phyloP scores from a whole-genome alignment of 2,113 vertebrate genomes.

The Pterocles burchelli region DNA sequence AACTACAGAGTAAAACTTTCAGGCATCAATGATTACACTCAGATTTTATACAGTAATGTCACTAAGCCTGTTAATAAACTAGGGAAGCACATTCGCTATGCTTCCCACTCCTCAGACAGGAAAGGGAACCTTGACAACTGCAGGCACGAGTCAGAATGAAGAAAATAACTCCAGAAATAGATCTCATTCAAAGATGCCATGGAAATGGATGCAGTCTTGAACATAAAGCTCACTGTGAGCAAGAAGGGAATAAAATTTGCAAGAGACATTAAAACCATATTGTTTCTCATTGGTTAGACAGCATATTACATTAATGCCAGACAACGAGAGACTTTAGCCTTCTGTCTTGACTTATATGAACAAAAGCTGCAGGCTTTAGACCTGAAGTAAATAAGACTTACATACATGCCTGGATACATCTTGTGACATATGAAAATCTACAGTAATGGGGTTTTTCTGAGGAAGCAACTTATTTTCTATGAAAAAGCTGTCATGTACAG shows the following conservation, averaged over 20 bases:
- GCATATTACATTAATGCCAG: background rate
- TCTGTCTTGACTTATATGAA: background rate
- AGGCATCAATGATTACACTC: background rate
- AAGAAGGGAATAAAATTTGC: background rate
- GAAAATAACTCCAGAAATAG: background rate
- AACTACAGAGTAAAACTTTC: background rate
- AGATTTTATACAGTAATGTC: background rate
- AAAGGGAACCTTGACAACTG: background rate
- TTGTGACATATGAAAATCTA: background rate
- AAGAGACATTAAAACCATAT: background rate
- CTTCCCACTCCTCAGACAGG: conserved; percentile 4
- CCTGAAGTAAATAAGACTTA: background rate
- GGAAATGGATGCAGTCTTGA: background rate
- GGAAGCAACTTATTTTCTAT: background rate
- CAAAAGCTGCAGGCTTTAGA: background rate
- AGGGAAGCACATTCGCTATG: background rate
- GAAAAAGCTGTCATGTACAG: background rate
- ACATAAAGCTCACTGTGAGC: background rate
- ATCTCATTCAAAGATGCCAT: background rate
- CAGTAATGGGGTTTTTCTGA: rapidly evolving
- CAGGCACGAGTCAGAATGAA: background rate
- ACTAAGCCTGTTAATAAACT: background rate
- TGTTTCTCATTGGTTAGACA: background rate
- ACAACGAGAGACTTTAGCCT: background rate
- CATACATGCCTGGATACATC: background rate